phyloP scores from a whole-genome alignment of 2,888 invertebrate species.

The Buathra laborator region DNA sequence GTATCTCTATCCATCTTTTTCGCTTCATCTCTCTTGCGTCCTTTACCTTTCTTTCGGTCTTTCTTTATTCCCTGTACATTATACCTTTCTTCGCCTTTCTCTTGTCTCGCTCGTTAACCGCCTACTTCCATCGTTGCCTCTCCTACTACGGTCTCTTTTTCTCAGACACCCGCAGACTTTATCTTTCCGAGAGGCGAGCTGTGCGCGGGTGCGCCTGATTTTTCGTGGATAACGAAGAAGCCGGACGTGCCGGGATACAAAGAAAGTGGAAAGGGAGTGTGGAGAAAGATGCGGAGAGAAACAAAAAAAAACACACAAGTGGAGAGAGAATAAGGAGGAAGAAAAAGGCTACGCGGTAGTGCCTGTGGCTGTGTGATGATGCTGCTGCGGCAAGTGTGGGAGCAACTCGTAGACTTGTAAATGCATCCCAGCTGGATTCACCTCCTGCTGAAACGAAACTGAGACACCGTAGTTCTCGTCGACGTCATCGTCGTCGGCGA shows the following conservation, averaged over 20 bases:
- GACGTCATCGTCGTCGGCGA: slow-evolving; percentile 15
- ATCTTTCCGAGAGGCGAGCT: slow-evolving; percentile 75
- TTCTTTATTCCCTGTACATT: slow-evolving; percentile 45
- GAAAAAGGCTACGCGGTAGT: slow-evolving; percentile 20
- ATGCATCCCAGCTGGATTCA: slow-evolving; percentile 60
- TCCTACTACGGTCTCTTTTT: slow-evolving; percentile 7
- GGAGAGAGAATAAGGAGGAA: slow-evolving; percentile 34
- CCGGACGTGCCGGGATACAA: slow-evolving; percentile 35
- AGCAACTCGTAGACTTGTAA: slow-evolving; percentile 61
- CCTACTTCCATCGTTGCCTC: slow-evolving; percentile 45
- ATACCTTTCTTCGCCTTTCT: slow-evolving; percentile 21
- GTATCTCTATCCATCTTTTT: slow-evolving; percentile 71
- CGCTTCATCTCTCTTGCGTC: slow-evolving; percentile 35
- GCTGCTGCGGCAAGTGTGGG: slow-evolving; percentile 58
- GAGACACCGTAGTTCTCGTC: slow-evolving; percentile 20
- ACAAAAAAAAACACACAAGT: slow-evolving; percentile 31
- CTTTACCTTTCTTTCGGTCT: slow-evolving; percentile 17
- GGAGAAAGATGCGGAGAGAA: slow-evolving; percentile 25
- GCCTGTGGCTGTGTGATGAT: slow-evolving; percentile 52
- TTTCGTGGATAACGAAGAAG: slow-evolving; percentile 77
- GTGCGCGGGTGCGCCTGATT: slow-evolving; percentile 81
- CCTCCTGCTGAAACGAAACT: slow-evolving; percentile 47
- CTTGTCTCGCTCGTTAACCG: slow-evolving; percentile 56
- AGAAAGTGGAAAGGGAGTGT: slow-evolving; percentile 5
- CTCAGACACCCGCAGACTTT: slow-evolving; percentile 69